Evolutionary conservation across 2,888 invertebrate genomes (phyloP).

Genomic region (Anticlea derivata): DNA sequence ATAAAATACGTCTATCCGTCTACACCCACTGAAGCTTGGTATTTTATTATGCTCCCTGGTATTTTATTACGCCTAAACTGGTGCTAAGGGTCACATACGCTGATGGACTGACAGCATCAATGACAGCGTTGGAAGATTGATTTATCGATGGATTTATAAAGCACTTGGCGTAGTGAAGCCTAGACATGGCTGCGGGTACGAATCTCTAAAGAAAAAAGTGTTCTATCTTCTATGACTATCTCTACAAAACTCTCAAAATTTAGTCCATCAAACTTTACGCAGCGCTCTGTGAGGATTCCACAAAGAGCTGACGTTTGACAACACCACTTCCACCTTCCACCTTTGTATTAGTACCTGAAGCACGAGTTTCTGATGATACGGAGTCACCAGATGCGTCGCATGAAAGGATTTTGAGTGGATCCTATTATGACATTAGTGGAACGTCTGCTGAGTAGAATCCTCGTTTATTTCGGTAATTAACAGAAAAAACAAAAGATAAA

Average conservation of each 20-base stretch:
- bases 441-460: no score
- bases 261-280: constrained; percentile 3
- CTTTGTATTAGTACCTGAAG: constrained; percentile 3
- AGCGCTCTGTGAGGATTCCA: constrained; percentile 1
- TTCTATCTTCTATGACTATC: no score
- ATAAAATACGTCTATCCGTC: no score
- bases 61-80: background rate
- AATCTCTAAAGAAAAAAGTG: no score
- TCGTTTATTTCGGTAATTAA: no score
- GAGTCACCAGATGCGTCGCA: no score
- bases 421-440: no score
- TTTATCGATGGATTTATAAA: constrained; percentile 11
- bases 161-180: background rate
- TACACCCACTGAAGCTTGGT: no score
- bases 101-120: constrained; percentile 19
- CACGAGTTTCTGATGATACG: background rate
- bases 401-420: no score
- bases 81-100: background rate
- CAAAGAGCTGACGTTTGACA: constrained; percentile 19
- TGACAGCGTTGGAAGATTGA: constrained; percentile 16
- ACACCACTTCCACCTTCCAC: constrained; percentile 11
- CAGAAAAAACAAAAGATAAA: no score
- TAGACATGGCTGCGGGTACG: no score
- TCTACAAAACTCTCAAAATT: background rate
- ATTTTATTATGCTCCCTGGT: background rate